Percentiles rank a stretch among this genome's conserved stretches.
Evolutionary conservation across 1,140 invertebrate species (phyloP).

Genomic region (Stenopsyche tienmushanensis): DNA sequence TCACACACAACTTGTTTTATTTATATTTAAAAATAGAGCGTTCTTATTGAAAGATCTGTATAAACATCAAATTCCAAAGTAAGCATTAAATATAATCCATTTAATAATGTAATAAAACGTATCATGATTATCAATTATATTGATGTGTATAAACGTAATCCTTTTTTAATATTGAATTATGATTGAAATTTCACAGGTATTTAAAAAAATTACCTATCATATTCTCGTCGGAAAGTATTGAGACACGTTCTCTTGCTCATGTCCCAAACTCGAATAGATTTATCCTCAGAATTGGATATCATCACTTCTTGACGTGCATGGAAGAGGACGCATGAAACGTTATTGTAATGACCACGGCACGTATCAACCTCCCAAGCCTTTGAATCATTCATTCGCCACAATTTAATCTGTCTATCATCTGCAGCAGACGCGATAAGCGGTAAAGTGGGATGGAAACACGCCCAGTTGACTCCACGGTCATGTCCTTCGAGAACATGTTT

Average conservation of each 20-base stretch:
- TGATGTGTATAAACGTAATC: too few species aligned
- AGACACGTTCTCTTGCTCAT: conserved; percentile 97
- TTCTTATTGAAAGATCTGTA: too few species aligned
- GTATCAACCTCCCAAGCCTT: conserved; percentile 99
- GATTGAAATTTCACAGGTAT: too few species aligned
- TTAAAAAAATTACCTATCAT: conserved; percentile 87
- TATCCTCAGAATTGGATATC: conserved; percentile 97
- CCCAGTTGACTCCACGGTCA: conserved; percentile 98
- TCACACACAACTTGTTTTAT: too few species aligned
- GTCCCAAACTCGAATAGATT: conserved; percentile 98
- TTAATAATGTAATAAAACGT: too few species aligned
- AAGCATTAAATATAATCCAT: too few species aligned
- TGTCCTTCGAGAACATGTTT: conserved; percentile 98
- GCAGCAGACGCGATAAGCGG: conserved; percentile 96
- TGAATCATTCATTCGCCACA: conserved; percentile 99
- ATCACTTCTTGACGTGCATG: conserved; percentile 97
- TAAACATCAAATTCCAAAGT: too few species aligned
- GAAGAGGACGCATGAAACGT: conserved; percentile 97
- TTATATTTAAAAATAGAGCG: too few species aligned
- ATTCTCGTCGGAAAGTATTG: conserved; percentile 92
- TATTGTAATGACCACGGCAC: conserved; percentile 98
- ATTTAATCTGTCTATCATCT: conserved; percentile 95
- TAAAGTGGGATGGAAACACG: conserved; percentile 91
- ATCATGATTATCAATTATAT: too few species aligned
- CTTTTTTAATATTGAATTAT: too few species aligned